Evolutionary conservation across 2,113 vertebrate genomes (phyloP), one percentile per base, ranked within the genome.

Genomic region (Caranx melampygus): DNA sequence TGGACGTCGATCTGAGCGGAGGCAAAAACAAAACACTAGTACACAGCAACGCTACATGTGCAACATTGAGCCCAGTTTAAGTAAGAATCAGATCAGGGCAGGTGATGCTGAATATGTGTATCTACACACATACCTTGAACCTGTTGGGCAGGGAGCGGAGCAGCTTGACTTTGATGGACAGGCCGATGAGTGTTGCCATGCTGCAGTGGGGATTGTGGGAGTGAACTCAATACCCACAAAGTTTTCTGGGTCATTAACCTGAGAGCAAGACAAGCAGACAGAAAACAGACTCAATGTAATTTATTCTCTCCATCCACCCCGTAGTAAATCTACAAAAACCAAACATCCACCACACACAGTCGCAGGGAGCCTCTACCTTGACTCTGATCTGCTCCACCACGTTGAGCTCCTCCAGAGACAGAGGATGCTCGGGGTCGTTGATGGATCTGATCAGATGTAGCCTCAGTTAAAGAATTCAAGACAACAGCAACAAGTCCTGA

Each of bases 131-230:
- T 69, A 99, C 98, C 94, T 99, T 99, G 87, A 99, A 99, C 7
- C 98, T 94, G 79, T 96, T 94, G 0, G 98, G 97, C 77, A 99
- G 94, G 0, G 97, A 99, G 21, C 97, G 94, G 10, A 99, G 91
- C 58, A 99, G 89, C 83, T 99, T 99, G n/a, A 99, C 98, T 92
- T 98, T 98, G 90, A 99, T 97, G 21, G 98, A 99, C 72, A 99
- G 94, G 11, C 98, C 98, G 2, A 99, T 99, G 37, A 99, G 93
- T 0, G 98, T 99, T 2, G 98, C 97, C 98, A 99, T 99, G 92
- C 98, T 99, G 93, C 98, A 99, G 94, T 99, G 98, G 98, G 97
- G 69, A 99, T 99, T 31, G 98, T 99, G 86, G 98, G 98, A 0
- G 98, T 99, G 92, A 99, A 99, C 87, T 97, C 96, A 37, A 99